Evolutionary conservation across 2,888 invertebrate species (phyloP).

Genomic region (Agriopis marginaria): DNA sequence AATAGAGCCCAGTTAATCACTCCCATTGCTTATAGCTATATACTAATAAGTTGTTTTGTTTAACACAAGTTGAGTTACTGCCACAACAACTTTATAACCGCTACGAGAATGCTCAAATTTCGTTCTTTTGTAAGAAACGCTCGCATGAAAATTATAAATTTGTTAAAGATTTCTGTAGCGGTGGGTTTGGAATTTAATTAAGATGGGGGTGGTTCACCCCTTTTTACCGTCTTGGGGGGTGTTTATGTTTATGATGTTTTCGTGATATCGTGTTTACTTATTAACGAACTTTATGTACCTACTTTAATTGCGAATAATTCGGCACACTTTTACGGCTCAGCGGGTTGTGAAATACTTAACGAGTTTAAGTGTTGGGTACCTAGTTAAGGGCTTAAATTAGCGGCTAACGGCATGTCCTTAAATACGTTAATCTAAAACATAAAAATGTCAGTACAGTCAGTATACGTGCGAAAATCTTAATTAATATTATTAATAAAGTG

Average conservation of each 20-base stretch:
- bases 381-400: too few species aligned
- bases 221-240: constrained; percentile 31
- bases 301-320: constrained; percentile 26
- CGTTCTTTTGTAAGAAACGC: constrained; percentile 76
- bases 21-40: too few species aligned
- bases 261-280: constrained; percentile 31
- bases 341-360: constrained; percentile 3
- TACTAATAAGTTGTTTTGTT: too few species aligned
- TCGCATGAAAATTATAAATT: constrained; percentile 80
- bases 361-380: not conserved
- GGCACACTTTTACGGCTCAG: constrained; percentile 20
- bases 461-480: too few species aligned
- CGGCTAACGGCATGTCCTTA: too few species aligned
- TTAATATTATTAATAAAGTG: too few species aligned
- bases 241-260: constrained; percentile 31
- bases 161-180: constrained; percentile 69
- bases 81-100: constrained; percentile 36
- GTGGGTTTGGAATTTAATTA: constrained; percentile 65
- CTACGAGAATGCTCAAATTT: constrained; percentile 68
- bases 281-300: constrained; percentile 29
- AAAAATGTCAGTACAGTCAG: too few species aligned
- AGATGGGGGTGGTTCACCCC: constrained; percentile 37
- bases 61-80: constrained; percentile 17
- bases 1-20: too few species aligned
- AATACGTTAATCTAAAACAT: too few species aligned